Percentiles rank a stretch among this genome's conserved stretches.
phyloP scores from a whole-genome alignment of 2,888 invertebrate genomes.

The Petrolisthes manimaculis region DNA sequence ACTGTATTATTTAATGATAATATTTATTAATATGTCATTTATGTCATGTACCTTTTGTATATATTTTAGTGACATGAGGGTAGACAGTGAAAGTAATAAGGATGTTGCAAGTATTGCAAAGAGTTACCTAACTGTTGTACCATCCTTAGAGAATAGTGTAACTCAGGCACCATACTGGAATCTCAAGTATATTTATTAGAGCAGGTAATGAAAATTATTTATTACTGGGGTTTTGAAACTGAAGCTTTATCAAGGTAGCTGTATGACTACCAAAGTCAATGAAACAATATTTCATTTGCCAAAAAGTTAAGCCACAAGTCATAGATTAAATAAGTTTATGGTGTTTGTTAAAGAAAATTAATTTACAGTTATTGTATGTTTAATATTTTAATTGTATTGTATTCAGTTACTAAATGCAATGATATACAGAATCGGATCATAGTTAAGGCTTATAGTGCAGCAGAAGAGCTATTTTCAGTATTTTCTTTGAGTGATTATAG shows the following conservation, averaged over 20 bases:
- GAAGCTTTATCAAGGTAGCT: slow-evolving; percentile 15
- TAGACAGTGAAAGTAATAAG: not conserved
- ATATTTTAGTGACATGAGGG: not conserved
- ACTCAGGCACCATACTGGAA: not conserved
- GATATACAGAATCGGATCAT: no score
- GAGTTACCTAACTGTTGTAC: not conserved
- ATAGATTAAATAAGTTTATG: not conserved
- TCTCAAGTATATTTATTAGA: not conserved
- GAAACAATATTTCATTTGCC: not conserved
- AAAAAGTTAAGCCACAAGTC: not conserved
- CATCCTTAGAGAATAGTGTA: not conserved
- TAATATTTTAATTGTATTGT: no score
- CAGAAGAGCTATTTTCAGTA: no score
- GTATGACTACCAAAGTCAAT: not conserved
- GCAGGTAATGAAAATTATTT: no score
- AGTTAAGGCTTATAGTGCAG: no score
- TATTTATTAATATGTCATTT: slow-evolving; percentile 7
- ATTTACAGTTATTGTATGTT: not conserved
- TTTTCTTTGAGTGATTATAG: no score
- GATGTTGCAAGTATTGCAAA: not conserved
- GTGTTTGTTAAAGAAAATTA: not conserved
- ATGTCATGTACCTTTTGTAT: not conserved
- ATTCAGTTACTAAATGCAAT: no score
- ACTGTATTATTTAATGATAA: slow-evolving; percentile 17
- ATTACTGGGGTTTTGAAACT: not conserved